A percentile compares a stretch with the other conserved stretches of the same genome.
Evolutionary conservation across 2,797 vertebrate species (phyloP).

Genomic region (Anableps anableps): DNA sequence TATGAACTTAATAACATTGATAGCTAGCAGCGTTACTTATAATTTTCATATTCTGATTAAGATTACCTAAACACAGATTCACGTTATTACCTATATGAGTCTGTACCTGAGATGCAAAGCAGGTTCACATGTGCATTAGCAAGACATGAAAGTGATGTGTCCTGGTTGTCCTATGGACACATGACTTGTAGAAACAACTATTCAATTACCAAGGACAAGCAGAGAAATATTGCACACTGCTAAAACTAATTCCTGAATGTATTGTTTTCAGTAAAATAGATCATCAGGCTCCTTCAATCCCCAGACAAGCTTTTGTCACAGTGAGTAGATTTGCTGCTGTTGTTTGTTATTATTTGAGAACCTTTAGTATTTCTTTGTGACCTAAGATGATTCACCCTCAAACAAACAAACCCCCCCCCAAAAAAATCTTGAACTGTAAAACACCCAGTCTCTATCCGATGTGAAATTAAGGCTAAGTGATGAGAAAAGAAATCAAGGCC

Average conservation of each 20-base stretch:
- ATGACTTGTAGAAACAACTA: not conserved
- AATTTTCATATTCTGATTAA: not conserved
- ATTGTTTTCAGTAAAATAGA: not conserved
- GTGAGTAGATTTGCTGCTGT: too few relatives aligned
- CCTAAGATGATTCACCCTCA: not conserved
- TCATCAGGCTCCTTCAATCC: too few relatives aligned
- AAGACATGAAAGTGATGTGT: not conserved
- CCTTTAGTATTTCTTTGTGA: too few relatives aligned
- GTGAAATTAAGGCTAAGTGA: too few relatives aligned
- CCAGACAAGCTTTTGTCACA: too few relatives aligned
- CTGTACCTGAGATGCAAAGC: not conserved
- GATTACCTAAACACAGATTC: not conserved
- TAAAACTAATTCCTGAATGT: not conserved
- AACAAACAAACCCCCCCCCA: too few relatives aligned
- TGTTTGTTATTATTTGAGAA: too few relatives aligned
- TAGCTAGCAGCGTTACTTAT: not conserved
- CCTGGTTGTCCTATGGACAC: not conserved
- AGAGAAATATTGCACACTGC: not conserved
- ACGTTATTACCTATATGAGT: not conserved
- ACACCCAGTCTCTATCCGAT: too few relatives aligned
- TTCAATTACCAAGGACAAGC: not conserved
- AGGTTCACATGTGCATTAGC: not conserved
- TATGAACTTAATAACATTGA: too few relatives aligned
- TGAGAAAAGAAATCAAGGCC: not conserved
- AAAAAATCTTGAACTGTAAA: not conserved